A percentile compares a stretch with the other conserved stretches of the same genome.
phyloP scores from a whole-genome alignment of 2,888 invertebrate genomes.

The Zelleria hepariella region DNA sequence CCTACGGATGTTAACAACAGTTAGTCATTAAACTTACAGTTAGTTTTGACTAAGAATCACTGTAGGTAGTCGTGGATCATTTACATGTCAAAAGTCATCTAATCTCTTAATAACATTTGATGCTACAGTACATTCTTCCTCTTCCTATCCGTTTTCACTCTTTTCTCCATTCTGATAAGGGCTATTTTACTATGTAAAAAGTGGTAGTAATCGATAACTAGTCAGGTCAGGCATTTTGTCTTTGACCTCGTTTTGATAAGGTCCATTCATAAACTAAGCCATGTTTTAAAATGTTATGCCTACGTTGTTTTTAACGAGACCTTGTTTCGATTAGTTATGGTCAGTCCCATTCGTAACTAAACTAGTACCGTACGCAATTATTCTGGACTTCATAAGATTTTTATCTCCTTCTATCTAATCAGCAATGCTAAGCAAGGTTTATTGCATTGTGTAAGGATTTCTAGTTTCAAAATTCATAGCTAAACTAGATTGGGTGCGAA shows the following conservation, averaged over 20 bases:
- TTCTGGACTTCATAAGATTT: background rate
- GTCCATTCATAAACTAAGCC: background rate
- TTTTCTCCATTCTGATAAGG: background rate
- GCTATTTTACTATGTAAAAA: background rate
- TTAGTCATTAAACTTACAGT: background rate
- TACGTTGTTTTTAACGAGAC: background rate
- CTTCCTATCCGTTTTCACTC: background rate
- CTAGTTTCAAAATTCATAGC: background rate
- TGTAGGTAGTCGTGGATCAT: background rate
- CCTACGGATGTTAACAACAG: too few species aligned
- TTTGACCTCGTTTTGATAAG: slow-evolving; percentile 3
- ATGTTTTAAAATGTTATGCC: background rate
- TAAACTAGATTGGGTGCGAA: background rate
- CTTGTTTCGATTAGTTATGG: background rate
- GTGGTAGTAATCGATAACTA: background rate
- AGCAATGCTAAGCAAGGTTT: background rate
- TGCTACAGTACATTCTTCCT: background rate
- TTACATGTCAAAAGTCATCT: background rate
- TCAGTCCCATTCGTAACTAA: background rate
- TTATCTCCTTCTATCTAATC: background rate
- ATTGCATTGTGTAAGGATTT: background rate
- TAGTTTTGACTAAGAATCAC: background rate
- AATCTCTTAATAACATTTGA: background rate
- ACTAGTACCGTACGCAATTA: background rate
- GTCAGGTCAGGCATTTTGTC: background rate